phyloP scores from a whole-genome alignment of 2,888 invertebrate species.

The Fabriciana adippe region DNA sequence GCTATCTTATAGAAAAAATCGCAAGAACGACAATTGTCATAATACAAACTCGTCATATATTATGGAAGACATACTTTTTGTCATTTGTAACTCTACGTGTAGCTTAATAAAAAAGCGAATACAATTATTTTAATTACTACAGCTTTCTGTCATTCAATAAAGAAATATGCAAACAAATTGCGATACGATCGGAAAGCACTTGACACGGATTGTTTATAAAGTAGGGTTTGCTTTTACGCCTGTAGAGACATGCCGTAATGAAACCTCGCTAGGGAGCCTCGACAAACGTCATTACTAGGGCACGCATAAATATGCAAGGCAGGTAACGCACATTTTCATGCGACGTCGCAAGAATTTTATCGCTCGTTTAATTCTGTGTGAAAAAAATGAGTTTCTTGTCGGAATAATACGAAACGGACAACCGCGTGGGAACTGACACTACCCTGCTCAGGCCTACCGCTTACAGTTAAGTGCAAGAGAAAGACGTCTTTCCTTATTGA shows the following conservation, averaged over 20 bases:
- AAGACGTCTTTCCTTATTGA: slow-evolving; percentile 45
- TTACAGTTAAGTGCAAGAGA: slow-evolving; percentile 75
- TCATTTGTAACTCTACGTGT: slow-evolving; percentile 18
- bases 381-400: slow-evolving; percentile 75
- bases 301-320: slow-evolving; percentile 82
- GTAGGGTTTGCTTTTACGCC: slow-evolving; percentile 64
- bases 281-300: slow-evolving; percentile 79
- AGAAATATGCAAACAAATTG: slow-evolving; percentile 65
- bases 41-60: background rate
- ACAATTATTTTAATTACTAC: slow-evolving; percentile 56
- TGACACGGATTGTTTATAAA: slow-evolving; percentile 73
- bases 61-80: background rate
- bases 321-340: slow-evolving; percentile 83
- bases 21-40: slow-evolving; percentile 31
- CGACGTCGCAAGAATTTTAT: slow-evolving; percentile 82
- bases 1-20: slow-evolving; percentile 34
- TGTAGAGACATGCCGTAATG: slow-evolving; percentile 69
- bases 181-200: slow-evolving; percentile 67
- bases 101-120: slow-evolving; percentile 38
- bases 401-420: slow-evolving; percentile 73
- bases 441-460: slow-evolving; percentile 56
- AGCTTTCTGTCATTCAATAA: slow-evolving; percentile 55
- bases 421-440: slow-evolving; percentile 75
- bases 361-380: slow-evolving; percentile 80
- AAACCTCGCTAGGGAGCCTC: slow-evolving; percentile 67